Evolutionary conservation across 2,113 vertebrate species (phyloP).

Genomic region (Acinonyx jubatus): DNA sequence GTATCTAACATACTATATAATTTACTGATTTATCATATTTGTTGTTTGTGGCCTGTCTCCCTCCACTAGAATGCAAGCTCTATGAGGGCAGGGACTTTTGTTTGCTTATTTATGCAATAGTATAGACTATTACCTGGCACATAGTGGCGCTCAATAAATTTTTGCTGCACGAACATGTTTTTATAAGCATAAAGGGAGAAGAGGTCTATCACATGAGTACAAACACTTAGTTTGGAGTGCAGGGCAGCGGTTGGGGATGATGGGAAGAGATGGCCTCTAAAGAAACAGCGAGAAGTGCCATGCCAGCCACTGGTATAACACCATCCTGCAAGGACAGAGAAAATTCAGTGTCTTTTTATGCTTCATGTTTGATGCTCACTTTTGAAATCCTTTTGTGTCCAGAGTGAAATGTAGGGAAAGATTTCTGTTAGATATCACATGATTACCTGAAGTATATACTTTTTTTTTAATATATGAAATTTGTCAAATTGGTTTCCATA

Average conservation of each 20-base stretch:
- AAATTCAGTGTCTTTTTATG: not conserved
- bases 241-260: not conserved
- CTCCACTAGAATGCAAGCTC: not conserved
- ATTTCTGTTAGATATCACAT: not conserved
- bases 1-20: not conserved
- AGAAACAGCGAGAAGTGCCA: slow-evolving; percentile 25
- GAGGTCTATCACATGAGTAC: not conserved
- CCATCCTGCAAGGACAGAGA: not conserved
- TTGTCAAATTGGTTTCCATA: too few relatives aligned
- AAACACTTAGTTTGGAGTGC: not conserved
- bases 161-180: not conserved
- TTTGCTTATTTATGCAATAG: not conserved
- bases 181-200: slow-evolving; percentile 11
- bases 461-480: not conserved
- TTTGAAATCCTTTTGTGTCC: slow-evolving; percentile 34
- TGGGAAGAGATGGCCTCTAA: not conserved
- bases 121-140: not conserved
- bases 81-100: not conserved
- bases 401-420: not conserved
- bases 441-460: not conserved
- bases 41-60: not conserved
- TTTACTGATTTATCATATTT: slow-evolving; percentile 20
- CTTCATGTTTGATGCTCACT: not conserved
- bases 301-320: not conserved
- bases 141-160: not conserved